Evolutionary conservation across 2,113 vertebrate genomes (phyloP).

Genomic region (Elaphurus davidianus): DNA sequence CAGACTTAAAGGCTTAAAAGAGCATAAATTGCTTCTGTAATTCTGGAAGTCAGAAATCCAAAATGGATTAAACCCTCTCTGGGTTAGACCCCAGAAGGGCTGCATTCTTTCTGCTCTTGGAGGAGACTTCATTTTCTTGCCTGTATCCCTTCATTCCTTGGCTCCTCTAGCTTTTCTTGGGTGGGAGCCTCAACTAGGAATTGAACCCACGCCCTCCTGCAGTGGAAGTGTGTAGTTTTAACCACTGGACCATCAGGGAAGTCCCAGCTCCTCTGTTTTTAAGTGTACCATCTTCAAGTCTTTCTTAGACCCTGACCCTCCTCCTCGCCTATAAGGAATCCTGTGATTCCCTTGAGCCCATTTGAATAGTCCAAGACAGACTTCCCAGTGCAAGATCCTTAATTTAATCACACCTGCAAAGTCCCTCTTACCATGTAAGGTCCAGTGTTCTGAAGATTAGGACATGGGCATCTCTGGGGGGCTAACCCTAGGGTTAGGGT

Average conservation of each 20-base stretch:
- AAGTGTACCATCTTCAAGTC: neutral
- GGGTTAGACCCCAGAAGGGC: neutral
- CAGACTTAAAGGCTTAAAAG: neutral
- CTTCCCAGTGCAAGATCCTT: neutral
- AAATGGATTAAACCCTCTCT: neutral
- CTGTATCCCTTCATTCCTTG: neutral
- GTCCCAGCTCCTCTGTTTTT: neutral
- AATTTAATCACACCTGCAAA: neutral
- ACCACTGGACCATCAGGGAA: neutral
- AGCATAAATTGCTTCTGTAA: neutral
- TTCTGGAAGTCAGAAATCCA: neutral
- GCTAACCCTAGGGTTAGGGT: neutral
- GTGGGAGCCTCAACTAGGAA: neutral
- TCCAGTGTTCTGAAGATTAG: neutral
- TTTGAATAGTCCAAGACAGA: neutral
- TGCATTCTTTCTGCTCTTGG: neutral
- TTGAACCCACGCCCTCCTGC: neutral
- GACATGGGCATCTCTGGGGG: neutral
- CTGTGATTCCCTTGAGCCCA: neutral
- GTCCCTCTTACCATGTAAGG: neutral
- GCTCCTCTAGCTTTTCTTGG: neutral
- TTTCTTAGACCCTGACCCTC: neutral
- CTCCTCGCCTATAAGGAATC: neutral
- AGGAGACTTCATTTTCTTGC: neutral
- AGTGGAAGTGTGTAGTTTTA: neutral